These are phyloP conservation scores for Sinocyclocheilus rhinocerous DNA, from an alignment of 2,113 vertebrate genomes.

Conservation along the genomic window DNA sequence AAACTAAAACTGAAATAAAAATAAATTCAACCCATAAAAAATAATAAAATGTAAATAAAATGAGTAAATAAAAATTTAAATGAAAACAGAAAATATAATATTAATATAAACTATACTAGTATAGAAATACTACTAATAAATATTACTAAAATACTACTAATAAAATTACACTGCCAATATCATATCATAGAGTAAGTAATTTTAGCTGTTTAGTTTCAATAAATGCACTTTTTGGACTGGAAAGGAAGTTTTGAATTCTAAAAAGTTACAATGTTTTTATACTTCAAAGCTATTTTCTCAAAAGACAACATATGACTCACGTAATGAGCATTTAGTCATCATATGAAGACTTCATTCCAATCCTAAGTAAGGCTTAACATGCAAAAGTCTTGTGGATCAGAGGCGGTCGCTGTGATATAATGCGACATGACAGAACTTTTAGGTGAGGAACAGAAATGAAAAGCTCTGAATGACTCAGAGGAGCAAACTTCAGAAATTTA, in stretches of 20 bases:
- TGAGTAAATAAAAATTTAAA: background rate
- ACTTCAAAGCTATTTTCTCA: background rate
- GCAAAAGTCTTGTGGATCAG: background rate
- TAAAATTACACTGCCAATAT: background rate
- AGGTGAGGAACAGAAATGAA: background rate
- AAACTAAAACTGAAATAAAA: background rate
- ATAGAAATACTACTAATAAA: background rate
- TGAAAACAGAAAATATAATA: background rate
- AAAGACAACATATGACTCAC: background rate
- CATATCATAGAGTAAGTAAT: background rate
- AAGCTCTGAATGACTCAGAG: background rate
- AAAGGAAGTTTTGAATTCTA: background rate
- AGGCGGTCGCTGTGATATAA: background rate
- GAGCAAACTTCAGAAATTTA: constrained; percentile 1
- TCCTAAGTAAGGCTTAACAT: background rate
- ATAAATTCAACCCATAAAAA: background rate
- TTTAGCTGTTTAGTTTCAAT: background rate
- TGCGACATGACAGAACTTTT: background rate
- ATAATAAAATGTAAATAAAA: background rate
- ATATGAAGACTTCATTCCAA: background rate
- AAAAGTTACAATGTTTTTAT: background rate
- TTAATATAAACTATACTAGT: background rate
- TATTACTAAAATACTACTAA: background rate
- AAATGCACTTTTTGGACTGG: background rate
- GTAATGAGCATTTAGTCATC: background rate